These are phyloP conservation scores for Grammomys dolichurus DNA, from an alignment of 2,113 vertebrate species.

Conservation along the genomic window DNA sequence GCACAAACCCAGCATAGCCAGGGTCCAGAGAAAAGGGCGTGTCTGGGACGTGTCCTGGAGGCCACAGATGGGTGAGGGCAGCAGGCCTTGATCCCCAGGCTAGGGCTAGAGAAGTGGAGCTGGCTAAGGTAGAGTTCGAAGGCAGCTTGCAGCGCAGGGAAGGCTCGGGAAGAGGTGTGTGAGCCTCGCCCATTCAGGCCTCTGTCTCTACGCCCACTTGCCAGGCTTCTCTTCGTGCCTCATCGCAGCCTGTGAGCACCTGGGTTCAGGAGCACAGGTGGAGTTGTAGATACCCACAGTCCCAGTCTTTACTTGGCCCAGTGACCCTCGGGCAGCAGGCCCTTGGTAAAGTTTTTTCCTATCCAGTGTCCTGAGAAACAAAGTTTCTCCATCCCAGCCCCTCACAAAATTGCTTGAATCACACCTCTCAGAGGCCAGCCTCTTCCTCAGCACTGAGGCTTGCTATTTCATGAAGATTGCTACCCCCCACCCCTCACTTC, in stretches of 20 bases:
- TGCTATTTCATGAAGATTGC: accelerated
- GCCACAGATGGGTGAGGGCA: background rate
- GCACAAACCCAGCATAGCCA: accelerated
- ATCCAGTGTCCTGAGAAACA: background rate
- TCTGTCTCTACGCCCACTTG: slow-evolving; percentile 82
- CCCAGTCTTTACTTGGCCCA: background rate
- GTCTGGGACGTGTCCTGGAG: background rate
- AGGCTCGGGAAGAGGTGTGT: slow-evolving; percentile 61
- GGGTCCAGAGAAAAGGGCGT: background rate
- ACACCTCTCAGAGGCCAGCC: background rate
- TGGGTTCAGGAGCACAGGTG: slow-evolving; percentile 50
- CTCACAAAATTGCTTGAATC: background rate
- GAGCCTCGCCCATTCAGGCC: slow-evolving; percentile 86
- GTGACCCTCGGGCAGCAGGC: background rate
- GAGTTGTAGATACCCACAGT: background rate
- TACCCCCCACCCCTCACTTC: too few relatives aligned
- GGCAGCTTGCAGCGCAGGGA: background rate
- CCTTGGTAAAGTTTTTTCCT: background rate
- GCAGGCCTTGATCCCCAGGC: background rate
- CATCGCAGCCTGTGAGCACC: slow-evolving; percentile 78
- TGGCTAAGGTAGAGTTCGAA: background rate
- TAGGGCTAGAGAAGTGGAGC: background rate
- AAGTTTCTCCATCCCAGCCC: background rate
- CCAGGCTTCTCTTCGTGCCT: slow-evolving; percentile 89
- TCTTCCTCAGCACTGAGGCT: background rate